A percentile compares a stretch with the other conserved stretches of the same genome.
These are phyloP conservation scores for Macrotrachela quadricornifera DNA, from an alignment of 1,140 invertebrate genomes.

Conservation along the genomic window DNA sequence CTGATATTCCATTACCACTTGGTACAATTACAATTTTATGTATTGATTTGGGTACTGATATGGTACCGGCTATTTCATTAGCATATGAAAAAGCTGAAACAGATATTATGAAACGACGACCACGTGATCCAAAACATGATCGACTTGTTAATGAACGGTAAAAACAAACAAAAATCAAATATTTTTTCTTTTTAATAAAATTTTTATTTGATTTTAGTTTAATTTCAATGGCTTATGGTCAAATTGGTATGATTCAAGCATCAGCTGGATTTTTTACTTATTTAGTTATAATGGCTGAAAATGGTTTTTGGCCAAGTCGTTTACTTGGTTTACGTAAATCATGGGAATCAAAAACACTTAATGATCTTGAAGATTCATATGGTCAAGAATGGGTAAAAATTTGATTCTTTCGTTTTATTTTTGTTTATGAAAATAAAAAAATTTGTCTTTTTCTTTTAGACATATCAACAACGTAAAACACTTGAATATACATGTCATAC, in stretches of 20 bases:
- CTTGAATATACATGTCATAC: slow-evolving; percentile 93
- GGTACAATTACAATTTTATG: slow-evolving; percentile 97
- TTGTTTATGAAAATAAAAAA: slow-evolving; percentile 34
- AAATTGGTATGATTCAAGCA: slow-evolving; percentile 71
- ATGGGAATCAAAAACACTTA: slow-evolving; percentile 86
- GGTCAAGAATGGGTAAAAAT: slow-evolving; percentile 57
- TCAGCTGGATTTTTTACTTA: slow-evolving; percentile 96
- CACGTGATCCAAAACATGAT: slow-evolving; percentile 69
- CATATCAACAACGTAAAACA: slow-evolving; percentile 75
- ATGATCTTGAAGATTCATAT: slow-evolving; percentile 84
- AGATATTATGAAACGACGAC: slow-evolving; percentile 94
- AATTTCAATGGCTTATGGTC: slow-evolving; percentile 15
- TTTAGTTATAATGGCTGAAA: slow-evolving; percentile 95
- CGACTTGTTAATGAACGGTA: slow-evolving; percentile 74
- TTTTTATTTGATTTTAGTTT: slow-evolving; percentile 12
- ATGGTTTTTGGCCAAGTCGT: slow-evolving; percentile 66
- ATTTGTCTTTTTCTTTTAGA: slow-evolving; percentile 37
- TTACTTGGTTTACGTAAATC: slow-evolving; percentile 72
- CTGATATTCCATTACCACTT: slow-evolving; percentile 82
- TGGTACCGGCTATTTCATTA: slow-evolving; percentile 87
- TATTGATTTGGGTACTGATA: slow-evolving; percentile 98
- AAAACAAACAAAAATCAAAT: not conserved
- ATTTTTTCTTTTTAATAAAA: slow-evolving; percentile 13
- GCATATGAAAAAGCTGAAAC: slow-evolving; percentile 86
- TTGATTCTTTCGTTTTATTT: slow-evolving; percentile 14